These are phyloP conservation scores for Clistopyga incitator DNA, from an alignment of 2,888 invertebrate species.

Conservation along the genomic window DNA sequence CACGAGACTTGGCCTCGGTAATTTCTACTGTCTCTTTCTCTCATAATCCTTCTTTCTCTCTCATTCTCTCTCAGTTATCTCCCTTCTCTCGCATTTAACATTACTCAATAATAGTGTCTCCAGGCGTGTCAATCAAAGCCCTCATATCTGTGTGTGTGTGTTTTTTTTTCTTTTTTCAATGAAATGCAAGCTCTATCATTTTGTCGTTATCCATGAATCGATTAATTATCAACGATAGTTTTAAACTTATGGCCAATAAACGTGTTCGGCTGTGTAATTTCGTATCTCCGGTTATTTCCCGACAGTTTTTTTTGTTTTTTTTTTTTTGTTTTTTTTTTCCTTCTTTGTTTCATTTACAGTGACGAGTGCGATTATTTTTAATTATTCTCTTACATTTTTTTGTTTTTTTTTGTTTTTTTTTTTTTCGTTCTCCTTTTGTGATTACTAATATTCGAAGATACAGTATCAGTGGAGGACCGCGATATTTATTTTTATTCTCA, in stretches of 20 bases:
- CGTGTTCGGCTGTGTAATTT: constrained; percentile 47
- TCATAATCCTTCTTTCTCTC: constrained; percentile 21
- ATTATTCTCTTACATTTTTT: constrained; percentile 1
- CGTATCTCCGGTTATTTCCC: constrained; percentile 52
- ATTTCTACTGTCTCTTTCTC: constrained; percentile 42
- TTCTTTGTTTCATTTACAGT: constrained; percentile 53
- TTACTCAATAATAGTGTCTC: constrained; percentile 53
- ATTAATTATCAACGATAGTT: constrained; percentile 63
- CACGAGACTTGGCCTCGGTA: constrained; percentile 47
- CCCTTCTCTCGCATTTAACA: constrained; percentile 38
- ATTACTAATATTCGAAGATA: constrained; percentile 35
- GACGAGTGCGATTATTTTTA: constrained; percentile 54
- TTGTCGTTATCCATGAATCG: constrained; percentile 53
- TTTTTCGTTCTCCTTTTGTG: constrained; percentile 3
- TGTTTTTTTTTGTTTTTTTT: no score
- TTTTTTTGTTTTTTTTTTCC: constrained; percentile 31
- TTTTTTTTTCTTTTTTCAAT: constrained; percentile 18
- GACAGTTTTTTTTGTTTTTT: constrained; percentile 25
- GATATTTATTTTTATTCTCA: constrained; percentile 41
- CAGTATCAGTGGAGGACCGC: constrained; percentile 37
- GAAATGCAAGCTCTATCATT: constrained; percentile 54
- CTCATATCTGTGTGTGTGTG: constrained; percentile 46
- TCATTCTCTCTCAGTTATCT: constrained; percentile 4
- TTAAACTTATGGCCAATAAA: constrained; percentile 63
- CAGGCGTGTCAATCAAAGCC: constrained; percentile 55